phyloP scores from a whole-genome alignment of 2,113 vertebrate species.

The Lipotes vexillifer region DNA sequence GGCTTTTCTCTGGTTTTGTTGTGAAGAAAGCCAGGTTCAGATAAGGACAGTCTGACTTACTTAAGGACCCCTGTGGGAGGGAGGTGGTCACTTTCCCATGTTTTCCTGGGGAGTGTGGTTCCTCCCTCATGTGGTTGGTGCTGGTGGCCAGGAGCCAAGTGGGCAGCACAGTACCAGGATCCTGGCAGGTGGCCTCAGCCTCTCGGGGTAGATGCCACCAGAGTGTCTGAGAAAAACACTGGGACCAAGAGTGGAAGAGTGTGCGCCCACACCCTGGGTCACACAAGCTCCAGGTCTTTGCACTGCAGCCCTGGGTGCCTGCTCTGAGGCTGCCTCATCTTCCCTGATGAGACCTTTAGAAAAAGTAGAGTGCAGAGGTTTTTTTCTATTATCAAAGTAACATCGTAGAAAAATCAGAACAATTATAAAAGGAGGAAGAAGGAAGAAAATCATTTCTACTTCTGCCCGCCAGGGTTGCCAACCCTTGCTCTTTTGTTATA shows the following conservation, averaged over 20 bases:
- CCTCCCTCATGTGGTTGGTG: rapidly evolving
- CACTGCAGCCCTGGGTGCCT: background rate
- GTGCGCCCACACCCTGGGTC: rapidly evolving
- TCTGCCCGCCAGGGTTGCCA: background rate
- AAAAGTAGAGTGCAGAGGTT: background rate
- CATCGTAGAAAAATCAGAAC: background rate
- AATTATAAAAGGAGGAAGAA: background rate
- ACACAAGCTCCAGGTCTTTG: background rate
- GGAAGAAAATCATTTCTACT: background rate
- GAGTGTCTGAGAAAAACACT: background rate
- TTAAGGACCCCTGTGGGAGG: background rate
- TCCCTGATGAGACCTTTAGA: background rate
- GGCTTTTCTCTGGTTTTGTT: background rate
- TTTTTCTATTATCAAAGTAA: background rate
- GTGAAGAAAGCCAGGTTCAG: background rate
- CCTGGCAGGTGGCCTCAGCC: background rate
- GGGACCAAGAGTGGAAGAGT: background rate
- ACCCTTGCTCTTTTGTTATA: background rate
- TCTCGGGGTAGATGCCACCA: background rate
- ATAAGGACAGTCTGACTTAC: background rate
- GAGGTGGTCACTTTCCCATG: rapidly evolving
- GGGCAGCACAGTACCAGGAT: background rate
- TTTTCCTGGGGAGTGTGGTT: too few species aligned
- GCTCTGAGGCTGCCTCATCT: background rate
- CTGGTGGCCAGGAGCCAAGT: background rate